Evolutionary conservation across 2,797 vertebrate species (phyloP), one percentile per base, ranked within the genome.

Genomic region (Sardinella longiceps): DNA sequence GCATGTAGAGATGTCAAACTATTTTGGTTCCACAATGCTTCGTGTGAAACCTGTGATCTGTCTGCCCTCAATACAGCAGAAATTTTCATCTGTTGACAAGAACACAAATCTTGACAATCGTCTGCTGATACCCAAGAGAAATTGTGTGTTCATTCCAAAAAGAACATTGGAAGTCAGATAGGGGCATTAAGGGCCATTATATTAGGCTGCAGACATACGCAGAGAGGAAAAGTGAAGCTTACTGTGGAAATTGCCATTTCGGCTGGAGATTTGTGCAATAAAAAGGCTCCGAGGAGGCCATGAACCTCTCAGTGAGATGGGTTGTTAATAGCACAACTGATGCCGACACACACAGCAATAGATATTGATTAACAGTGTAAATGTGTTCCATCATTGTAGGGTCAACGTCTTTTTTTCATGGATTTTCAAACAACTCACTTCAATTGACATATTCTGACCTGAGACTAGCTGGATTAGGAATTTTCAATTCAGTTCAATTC

Each of bases 81-180:
- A 43, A 43, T 43, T 3, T n/a, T n/a, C n/a, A n/a, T 43, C 7
- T 43, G 43, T 4, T 7, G 4, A 3, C 43, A 43, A 7, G 4
- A 0, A 43, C 43, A 43, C 43, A 43, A 43, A 4, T 43, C 43
- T 7, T 43, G 7, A 43, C 43, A 43, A 43, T 43, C 43, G 7
- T 43, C 43, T 43, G 43, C 43, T 7, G 7, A 43, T 43, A 43
- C 43, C 7, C 2, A 2, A 43, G 4, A 43, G 4, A 1, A 43
- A 43, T 43, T 43, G 7, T 0, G 43, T 43, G 43, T 43, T 43
- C 43, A 3, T 4, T 4, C 85, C 83, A 45, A 83, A 51, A n/a
- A 56, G 53, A 83, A 56, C 23, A 56, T 20, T 23, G 30, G 51
- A 81, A 84, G 53, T 50, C 82, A 81, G 80, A 87, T 80, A 84